phyloP scores from a whole-genome alignment of 2,113 vertebrate species.

The Heterocephalus glaber region DNA sequence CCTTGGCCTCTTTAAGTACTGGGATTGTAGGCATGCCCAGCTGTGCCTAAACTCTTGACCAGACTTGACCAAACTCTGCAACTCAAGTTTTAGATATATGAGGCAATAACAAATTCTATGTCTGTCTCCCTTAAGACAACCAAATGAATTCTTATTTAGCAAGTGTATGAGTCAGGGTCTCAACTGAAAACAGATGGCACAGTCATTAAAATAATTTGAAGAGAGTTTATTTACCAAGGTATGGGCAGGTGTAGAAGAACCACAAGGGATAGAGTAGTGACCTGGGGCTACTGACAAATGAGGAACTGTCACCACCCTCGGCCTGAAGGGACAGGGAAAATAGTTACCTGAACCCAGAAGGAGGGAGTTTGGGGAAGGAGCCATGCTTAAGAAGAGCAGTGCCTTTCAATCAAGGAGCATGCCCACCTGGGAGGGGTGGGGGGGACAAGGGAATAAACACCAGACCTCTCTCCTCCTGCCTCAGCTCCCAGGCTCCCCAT shows the following conservation, averaged over 20 bases:
- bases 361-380: not conserved
- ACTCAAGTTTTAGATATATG: not conserved
- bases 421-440: not conserved
- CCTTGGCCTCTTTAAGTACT: not conserved
- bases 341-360: not conserved
- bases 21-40: not conserved
- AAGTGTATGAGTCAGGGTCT: constrained; percentile 43
- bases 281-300: not conserved
- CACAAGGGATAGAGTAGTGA: not conserved
- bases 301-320: not conserved
- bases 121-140: not conserved
- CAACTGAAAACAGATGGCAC: constrained; percentile 55
- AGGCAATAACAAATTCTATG: constrained; percentile 4
- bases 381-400: not conserved
- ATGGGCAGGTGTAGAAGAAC: not conserved
- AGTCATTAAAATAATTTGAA: constrained; percentile 60
- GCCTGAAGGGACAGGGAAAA: not conserved
- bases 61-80: not conserved
- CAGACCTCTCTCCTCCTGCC: not conserved
- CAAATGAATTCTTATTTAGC: constrained; percentile 64
- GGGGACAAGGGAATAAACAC: not conserved
- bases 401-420: not conserved
- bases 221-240: not conserved
- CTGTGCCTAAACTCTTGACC: not conserved
- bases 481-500: not conserved